phyloP scores from a whole-genome alignment of 2,888 invertebrate genomes.

The Latrodectus elegans region DNA sequence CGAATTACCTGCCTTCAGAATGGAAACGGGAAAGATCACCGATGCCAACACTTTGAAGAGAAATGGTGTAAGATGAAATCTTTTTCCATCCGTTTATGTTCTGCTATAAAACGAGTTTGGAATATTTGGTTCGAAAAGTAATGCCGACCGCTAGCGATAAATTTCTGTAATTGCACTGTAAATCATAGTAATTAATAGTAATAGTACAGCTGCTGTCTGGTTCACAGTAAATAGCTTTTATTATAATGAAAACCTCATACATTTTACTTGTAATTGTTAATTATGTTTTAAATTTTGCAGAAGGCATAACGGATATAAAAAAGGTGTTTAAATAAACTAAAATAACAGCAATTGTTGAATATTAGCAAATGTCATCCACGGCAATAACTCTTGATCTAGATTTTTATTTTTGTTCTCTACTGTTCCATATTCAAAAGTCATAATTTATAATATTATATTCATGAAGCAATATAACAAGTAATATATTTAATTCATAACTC shows the following conservation, averaged over 20 bases:
- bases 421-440: too few species aligned
- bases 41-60: conserved; percentile 5
- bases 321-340: too few species aligned
- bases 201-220: conserved; percentile 32
- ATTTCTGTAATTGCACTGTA: conserved; percentile 43
- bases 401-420: too few species aligned
- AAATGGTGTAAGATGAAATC: conserved; percentile 35
- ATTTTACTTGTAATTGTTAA: not conserved
- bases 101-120: conserved; percentile 20
- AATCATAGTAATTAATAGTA: conserved; percentile 62
- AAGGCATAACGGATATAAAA: not conserved
- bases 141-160: conserved; percentile 38
- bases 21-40: conserved; percentile 28
- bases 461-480: too few species aligned
- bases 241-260: not conserved
- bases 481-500: too few species aligned
- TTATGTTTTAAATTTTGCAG: not conserved
- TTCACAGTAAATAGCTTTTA: conserved; percentile 27
- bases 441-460: too few species aligned
- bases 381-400: too few species aligned
- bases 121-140: conserved; percentile 11
- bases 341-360: too few species aligned
- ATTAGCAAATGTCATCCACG: too few species aligned
- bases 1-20: conserved; percentile 48
- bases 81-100: not conserved